Percentiles rank a stretch among this genome's conserved stretches.
Conservation (phyloP, 2,113 vertebrate genomes). For the Leucoraja erinaceus region DNA sequence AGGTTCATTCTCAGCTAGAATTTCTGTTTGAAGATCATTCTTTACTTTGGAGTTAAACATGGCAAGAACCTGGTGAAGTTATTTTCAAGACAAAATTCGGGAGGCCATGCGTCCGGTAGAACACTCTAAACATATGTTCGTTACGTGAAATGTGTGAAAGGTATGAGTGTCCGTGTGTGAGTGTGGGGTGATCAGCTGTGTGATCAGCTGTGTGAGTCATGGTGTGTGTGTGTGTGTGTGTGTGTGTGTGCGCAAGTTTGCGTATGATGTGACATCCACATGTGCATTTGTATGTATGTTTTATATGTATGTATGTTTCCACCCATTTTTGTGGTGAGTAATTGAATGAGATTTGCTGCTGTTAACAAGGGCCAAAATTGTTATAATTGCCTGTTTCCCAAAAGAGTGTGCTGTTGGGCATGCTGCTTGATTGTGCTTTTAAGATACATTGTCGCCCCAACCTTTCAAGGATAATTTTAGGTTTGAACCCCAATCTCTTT, state of each 20-base stretch:
- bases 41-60: background rate
- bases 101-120: too few species aligned
- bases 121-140: too few species aligned
- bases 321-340: background rate
- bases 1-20: background rate
- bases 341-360: background rate
- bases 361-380: background rate
- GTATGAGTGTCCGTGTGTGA: too few species aligned
- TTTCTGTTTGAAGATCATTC: background rate
- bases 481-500: background rate
- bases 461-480: background rate
- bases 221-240: background rate
- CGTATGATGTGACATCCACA: too few species aligned
- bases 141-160: too few species aligned
- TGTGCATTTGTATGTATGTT: background rate
- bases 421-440: background rate
- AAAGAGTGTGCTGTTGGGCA: background rate
- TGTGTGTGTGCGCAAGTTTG: background rate
- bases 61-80: background rate
- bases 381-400: background rate
- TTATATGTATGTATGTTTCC: too few species aligned
- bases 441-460: background rate
- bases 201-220: background rate
- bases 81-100: background rate
- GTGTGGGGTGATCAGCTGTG: background rate